Percentiles rank a stretch among this genome's conserved stretches.
phyloP scores from a whole-genome alignment of 1,140 invertebrate species.

The Harlomillsia oculata region DNA sequence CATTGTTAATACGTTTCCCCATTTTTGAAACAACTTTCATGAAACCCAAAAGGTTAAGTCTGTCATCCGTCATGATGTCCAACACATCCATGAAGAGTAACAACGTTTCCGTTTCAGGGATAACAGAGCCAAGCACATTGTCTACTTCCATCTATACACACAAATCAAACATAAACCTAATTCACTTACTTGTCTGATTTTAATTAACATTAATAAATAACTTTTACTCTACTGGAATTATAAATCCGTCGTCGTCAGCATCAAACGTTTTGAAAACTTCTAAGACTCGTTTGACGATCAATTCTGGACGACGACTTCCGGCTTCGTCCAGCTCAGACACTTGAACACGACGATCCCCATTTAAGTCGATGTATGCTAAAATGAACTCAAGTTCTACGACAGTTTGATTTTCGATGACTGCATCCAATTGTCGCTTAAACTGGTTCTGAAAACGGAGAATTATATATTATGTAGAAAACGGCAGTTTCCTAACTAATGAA shows the following conservation, averaged over 20 bases:
- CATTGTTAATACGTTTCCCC: neutral
- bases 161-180: no score
- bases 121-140: no score
- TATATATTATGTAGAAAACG: no score
- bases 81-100: neutral
- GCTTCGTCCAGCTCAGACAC: neutral
- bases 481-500: no score
- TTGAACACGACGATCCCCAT: neutral
- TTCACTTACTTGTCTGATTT: neutral
- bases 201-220: neutral
- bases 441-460: no score
- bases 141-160: no score
- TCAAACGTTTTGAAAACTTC: neutral
- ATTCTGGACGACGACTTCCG: neutral
- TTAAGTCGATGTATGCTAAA: neutral
- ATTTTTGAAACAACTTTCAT: neutral
- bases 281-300: neutral
- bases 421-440: no score
- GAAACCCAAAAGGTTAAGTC: neutral
- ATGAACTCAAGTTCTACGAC: no score
- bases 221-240: neutral
- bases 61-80: neutral
- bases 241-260: neutral
- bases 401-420: no score
- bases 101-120: no score